phyloP scores from a whole-genome alignment of 2,888 invertebrate genomes.

The Petrolisthes cinctipes region DNA sequence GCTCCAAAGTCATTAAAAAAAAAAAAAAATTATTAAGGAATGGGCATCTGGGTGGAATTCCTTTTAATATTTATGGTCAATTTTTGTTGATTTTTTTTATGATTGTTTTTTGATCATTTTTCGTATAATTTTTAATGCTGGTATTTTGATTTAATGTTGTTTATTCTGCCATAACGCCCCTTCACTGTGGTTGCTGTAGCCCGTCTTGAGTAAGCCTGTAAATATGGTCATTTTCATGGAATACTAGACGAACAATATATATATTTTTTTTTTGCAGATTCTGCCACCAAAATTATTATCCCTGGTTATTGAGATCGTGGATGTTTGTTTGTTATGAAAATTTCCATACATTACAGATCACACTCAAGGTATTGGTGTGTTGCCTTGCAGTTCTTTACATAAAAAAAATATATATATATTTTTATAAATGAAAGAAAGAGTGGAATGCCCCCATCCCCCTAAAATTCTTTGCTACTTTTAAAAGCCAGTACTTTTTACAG shows the following conservation, averaged over 20 bases:
- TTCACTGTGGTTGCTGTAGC: conserved; percentile 59
- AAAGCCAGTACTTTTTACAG: conserved; percentile 19
- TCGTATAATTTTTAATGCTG: conserved; percentile 52
- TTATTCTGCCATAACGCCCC: conserved; percentile 62
- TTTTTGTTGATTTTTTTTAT: neutral
- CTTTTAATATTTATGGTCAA: conserved; percentile 24
- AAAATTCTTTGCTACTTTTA: conserved; percentile 38
- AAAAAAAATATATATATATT: conserved; percentile 20
- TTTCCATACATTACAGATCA: conserved; percentile 59
- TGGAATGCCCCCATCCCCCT: conserved; percentile 52
- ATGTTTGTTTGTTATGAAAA: conserved; percentile 42
- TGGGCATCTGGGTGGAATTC: conserved; percentile 60
- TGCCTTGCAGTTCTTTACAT: conserved; percentile 52
- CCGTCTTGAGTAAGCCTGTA: conserved; percentile 54
- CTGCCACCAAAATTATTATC: conserved; percentile 2
- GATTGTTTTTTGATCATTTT: neutral
- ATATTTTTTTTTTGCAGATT: neutral
- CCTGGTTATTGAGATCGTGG: neutral
- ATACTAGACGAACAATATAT: neutral
- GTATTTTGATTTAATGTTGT: conserved; percentile 44
- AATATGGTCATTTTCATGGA: conserved; percentile 58
- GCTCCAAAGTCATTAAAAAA: conserved; percentile 39
- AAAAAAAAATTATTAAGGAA: conserved; percentile 41
- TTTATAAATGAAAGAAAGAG: conserved; percentile 34
- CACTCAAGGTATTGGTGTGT: conserved; percentile 57